Conservation (phyloP, 2,113 vertebrate genomes). For the Ahaetulla prasina region DNA sequence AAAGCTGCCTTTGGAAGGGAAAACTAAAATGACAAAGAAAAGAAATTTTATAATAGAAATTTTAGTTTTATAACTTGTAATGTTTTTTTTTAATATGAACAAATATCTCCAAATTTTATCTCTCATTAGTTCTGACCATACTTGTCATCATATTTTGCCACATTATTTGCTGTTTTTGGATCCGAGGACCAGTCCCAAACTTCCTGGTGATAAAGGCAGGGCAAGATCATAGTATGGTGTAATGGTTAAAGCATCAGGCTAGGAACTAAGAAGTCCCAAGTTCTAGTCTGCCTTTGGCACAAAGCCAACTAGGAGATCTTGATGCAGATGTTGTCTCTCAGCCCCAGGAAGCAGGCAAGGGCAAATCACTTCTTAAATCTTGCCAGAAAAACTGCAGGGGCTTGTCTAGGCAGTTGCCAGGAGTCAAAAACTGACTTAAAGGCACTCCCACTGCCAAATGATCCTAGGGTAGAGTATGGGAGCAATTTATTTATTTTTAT, state of each 20-base stretch:
- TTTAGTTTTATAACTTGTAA: not conserved
- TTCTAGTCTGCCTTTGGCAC: not conserved
- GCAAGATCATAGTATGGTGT: not conserved
- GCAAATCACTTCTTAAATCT: no score
- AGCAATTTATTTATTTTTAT: no score
- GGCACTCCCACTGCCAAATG: not conserved
- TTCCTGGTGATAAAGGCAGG: not conserved
- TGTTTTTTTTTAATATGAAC: not conserved
- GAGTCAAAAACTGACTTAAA: not conserved
- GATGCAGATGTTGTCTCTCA: not conserved
- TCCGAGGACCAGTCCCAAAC: not conserved
- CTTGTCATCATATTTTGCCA: not conserved
- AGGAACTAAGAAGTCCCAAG: not conserved
- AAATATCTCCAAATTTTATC: not conserved
- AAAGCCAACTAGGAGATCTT: not conserved
- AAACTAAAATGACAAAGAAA: not conserved
- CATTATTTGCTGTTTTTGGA: not conserved
- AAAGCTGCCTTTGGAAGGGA: not conserved
- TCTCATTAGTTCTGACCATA: not conserved
- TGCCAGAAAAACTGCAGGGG: not conserved
- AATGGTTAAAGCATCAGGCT: not conserved
- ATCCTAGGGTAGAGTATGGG: not conserved
- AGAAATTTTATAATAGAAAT: not conserved
- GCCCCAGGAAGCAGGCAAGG: not conserved
- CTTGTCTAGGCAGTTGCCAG: not conserved